Evolutionary conservation across 2,113 vertebrate genomes (phyloP), one percentile per base, ranked within the genome.

Genomic region (Panthera tigris): DNA sequence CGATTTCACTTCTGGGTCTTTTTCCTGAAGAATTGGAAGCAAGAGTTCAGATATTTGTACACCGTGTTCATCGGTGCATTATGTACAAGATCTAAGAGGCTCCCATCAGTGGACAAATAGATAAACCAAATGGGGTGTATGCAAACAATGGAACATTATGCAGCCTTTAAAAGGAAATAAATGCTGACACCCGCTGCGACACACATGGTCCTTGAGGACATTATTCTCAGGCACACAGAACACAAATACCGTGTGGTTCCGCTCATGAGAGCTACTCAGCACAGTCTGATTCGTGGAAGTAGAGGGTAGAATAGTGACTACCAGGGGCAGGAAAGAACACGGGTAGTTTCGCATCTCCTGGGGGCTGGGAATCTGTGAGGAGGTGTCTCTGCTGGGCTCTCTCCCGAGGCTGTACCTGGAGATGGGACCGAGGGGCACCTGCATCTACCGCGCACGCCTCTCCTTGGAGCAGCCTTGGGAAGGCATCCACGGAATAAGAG

Each of bases 131-230:
- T 2, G 61, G 5, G 21, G 5, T 39, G 15, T 3, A 5, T 29
- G 19, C 39, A 1, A 3, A 33, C 18, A 65, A 12, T 0, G 11
- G 36, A 14, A 13, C 13, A 33, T 7, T 19, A 31, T 0, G 5
- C 57, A 65, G 82, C 16, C 61, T 33, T 45, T 4, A 41, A 63
- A 19, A 84, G 18, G 61, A 84, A 45, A 29, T 16, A 4, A 18
- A 45, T 45, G 21, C 82, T 45, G 61, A 65, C 39, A 31, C 27
- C 0, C 0, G 39, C 19, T 12, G 18, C 19, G n/a, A 25, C 13
- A 11, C 23, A 55, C 23, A 18, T 7, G 39, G 9, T n/a, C 29
- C 29, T 48, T 4, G 39, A 89, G 39, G 39, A 18, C 5, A 2
- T n/a, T n/a, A n/a, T 9, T 21, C 7, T 61, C 50, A 23, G 69